Conservation (phyloP, 1,140 invertebrate genomes). For the Drosophila ironensis region DNA sequence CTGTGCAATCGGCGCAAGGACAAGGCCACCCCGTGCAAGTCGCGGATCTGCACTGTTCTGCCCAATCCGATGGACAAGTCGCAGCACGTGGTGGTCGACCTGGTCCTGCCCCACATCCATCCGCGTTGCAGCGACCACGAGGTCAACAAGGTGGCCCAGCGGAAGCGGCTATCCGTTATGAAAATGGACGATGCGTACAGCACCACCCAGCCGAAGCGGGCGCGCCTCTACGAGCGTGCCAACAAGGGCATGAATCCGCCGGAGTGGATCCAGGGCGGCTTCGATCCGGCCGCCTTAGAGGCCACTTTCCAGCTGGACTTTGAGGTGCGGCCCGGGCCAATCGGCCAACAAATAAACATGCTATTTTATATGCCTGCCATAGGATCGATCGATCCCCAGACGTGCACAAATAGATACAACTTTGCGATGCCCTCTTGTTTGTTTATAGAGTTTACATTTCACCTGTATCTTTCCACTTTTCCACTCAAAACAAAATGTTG, state of each 20-base stretch:
- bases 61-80: slow-evolving; percentile 55
- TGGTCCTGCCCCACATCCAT: slow-evolving; percentile 58
- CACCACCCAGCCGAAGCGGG: slow-evolving; percentile 58
- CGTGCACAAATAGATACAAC: no score
- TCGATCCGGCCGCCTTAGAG: slow-evolving; percentile 15
- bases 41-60: slow-evolving; percentile 66
- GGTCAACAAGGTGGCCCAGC: slow-evolving; percentile 69
- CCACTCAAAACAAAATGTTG: no score
- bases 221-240: slow-evolving; percentile 55
- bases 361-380: no score
- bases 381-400: no score
- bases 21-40: slow-evolving; percentile 66
- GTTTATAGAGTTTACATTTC: no score
- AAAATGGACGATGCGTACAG: slow-evolving; percentile 65
- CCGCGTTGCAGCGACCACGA: slow-evolving; percentile 68
- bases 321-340: slow-evolving; percentile 53
- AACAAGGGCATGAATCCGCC: slow-evolving; percentile 57
- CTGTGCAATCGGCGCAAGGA: slow-evolving; percentile 74
- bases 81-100: slow-evolving; percentile 56
- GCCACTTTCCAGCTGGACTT: slow-evolving; percentile 56
- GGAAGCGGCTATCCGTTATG: slow-evolving; percentile 64
- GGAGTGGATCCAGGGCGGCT: slow-evolving; percentile 48
- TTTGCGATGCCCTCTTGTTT: no score
- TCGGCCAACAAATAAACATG: no score
- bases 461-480: no score